Evolutionary conservation across 2,888 invertebrate species (phyloP).

Genomic region (Elysia crispata): DNA sequence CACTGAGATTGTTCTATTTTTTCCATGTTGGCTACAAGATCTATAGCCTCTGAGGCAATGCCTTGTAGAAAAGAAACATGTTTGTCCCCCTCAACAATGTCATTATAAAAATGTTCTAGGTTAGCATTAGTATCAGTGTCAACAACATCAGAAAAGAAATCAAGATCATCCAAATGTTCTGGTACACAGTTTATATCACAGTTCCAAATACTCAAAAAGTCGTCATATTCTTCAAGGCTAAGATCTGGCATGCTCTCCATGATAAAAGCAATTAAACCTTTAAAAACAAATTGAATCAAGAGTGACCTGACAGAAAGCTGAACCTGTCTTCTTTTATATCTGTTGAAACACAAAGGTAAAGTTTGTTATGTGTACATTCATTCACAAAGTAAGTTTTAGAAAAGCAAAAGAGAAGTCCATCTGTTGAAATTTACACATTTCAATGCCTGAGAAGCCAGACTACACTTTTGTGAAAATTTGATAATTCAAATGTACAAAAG

Average conservation of each 20-base stretch:
- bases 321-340: not conserved
- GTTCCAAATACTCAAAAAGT: slow-evolving; percentile 16
- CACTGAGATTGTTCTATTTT: too few relatives aligned
- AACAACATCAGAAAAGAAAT: too few relatives aligned
- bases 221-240: slow-evolving; percentile 29
- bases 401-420: too few relatives aligned
- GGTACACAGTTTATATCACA: slow-evolving; percentile 9
- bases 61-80: not conserved
- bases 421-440: too few relatives aligned
- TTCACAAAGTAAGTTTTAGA: too few relatives aligned
- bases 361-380: not conserved
- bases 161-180: slow-evolving; percentile 5
- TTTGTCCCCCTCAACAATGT: not conserved
- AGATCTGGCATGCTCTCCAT: slow-evolving; percentile 10
- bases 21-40: not conserved
- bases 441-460: too few relatives aligned
- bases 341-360: not conserved
- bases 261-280: not conserved
- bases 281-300: too few relatives aligned
- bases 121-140: too few relatives aligned
- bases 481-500: too few relatives aligned
- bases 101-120: too few relatives aligned
- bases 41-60: not conserved
- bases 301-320: not conserved
- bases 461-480: too few relatives aligned